A percentile compares a stretch with the other conserved stretches of the same genome.
These are phyloP conservation scores for Chouioia cunea DNA, from an alignment of 2,888 invertebrate species.

Conservation along the genomic window DNA sequence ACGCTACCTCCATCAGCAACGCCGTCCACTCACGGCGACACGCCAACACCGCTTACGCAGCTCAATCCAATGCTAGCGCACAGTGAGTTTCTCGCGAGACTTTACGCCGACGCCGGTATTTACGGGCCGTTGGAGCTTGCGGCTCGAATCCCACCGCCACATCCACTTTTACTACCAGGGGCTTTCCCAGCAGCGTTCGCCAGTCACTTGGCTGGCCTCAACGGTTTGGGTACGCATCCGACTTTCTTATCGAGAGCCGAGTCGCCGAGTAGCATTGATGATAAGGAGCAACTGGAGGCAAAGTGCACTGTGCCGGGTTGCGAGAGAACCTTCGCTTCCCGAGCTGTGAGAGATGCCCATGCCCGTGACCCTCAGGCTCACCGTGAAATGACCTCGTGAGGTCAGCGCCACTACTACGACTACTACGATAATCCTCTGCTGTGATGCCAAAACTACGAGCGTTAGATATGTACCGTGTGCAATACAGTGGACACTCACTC, in stretches of 20 bases:
- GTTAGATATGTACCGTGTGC: no score
- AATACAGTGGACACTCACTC: no score
- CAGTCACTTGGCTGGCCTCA: conserved; percentile 62
- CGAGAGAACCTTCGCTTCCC: conserved; percentile 82
- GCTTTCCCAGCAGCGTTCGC: conserved; percentile 71
- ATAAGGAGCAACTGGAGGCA: conserved; percentile 72
- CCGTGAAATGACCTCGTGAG: conserved; percentile 51
- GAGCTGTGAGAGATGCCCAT: conserved; percentile 83
- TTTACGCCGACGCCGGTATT: conserved; percentile 78
- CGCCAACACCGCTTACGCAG: conserved; percentile 45
- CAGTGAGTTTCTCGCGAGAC: conserved; percentile 82
- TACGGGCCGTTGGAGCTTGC: conserved; percentile 56
- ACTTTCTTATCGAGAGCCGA: conserved; percentile 25
- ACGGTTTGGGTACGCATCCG: conserved; percentile 67
- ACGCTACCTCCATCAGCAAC: no score
- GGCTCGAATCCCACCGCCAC: conserved; percentile 70
- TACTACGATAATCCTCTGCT: conserved; percentile 56
- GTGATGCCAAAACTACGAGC: conserved; percentile 61
- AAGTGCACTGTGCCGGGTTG: conserved; percentile 83
- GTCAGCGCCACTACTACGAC: conserved; percentile 1
- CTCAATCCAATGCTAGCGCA: conserved; percentile 74
- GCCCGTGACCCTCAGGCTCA: conserved; percentile 69
- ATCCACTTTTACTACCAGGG: conserved; percentile 73
- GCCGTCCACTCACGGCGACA: no score
- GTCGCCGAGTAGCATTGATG: conserved; percentile 32